A percentile compares a stretch with the other conserved stretches of the same genome.
These are phyloP conservation scores for Ennomos quercinarius DNA, from an alignment of 2,888 invertebrate species.

Conservation along the genomic window DNA sequence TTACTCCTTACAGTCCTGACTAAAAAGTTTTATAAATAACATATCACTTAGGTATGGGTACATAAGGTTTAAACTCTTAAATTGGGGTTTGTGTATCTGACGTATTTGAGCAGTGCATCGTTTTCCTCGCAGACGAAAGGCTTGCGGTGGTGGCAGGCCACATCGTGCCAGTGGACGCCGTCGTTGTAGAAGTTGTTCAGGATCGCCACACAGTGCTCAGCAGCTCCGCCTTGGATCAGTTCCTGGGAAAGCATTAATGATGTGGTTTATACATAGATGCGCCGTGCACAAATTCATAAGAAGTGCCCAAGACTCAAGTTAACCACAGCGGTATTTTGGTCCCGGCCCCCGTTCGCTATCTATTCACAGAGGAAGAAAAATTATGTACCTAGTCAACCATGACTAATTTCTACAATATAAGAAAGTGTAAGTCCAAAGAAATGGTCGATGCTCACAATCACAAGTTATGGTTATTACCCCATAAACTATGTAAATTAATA, in stretches of 20 bases:
- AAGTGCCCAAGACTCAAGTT: too few species aligned
- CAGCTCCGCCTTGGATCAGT: constrained; percentile 92
- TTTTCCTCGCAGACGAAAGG: constrained; percentile 96
- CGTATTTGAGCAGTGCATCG: constrained; percentile 93
- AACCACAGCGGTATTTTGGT: too few species aligned
- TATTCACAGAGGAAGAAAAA: too few species aligned
- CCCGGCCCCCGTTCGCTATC: too few species aligned
- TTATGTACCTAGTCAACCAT: too few species aligned
- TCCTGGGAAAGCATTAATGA: constrained; percentile 73
- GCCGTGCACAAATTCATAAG: too few species aligned
- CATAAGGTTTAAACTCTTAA: constrained; percentile 86
- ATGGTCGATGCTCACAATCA: too few species aligned
- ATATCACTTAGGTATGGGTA: constrained; percentile 14
- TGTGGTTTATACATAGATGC: too few species aligned
- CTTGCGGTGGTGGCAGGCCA: constrained; percentile 95
- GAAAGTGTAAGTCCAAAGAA: too few species aligned
- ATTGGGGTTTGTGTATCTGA: constrained; percentile 92
- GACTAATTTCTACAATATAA: too few species aligned
- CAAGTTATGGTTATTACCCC: too few species aligned
- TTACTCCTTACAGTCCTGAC: constrained; percentile 32
- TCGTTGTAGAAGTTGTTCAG: constrained; percentile 96
- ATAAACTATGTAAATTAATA: too few species aligned
- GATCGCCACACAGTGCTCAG: constrained; percentile 94
- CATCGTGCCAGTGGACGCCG: constrained; percentile 96
- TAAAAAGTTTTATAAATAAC: constrained; percentile 40